Conservation (phyloP, 2,113 vertebrate species). For the Morone saxatilis region DNA sequence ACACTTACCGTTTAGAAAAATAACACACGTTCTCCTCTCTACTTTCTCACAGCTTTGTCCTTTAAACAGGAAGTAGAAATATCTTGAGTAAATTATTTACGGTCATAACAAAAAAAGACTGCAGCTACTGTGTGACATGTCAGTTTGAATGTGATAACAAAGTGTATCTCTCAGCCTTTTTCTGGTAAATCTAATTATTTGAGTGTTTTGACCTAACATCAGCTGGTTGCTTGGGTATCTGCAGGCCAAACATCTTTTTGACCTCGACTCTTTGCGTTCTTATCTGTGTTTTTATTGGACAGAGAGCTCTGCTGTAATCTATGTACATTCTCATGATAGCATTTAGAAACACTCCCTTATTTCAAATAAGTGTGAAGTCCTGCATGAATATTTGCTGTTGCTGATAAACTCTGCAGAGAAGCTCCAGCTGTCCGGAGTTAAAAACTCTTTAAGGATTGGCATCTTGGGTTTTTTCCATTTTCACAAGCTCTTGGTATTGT, state of each 20-base stretch:
- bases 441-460: neutral
- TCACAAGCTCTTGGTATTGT: neutral
- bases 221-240: slow-evolving; percentile 42
- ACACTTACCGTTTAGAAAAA: neutral
- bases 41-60: neutral
- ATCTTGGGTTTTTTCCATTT: slow-evolving; percentile 37
- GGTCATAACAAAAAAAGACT: neutral
- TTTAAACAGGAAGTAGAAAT: slow-evolving; percentile 7
- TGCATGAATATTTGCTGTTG: slow-evolving; percentile 1
- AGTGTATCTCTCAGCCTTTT: slow-evolving; percentile 4
- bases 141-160: slow-evolving; percentile 28
- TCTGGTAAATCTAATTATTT: slow-evolving; percentile 23
- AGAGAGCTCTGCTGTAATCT: slow-evolving; percentile 43
- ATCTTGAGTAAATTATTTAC: slow-evolving; percentile 2
- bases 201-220: slow-evolving; percentile 37
- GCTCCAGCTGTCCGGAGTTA: slow-evolving; percentile 16
- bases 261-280: slow-evolving; percentile 50
- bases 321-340: slow-evolving; percentile 31
- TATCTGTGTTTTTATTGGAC: slow-evolving; percentile 59
- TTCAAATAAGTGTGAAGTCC: neutral
- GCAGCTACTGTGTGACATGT: slow-evolving; percentile 19
- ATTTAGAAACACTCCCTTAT: neutral
- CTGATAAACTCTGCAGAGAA: slow-evolving; percentile 1
- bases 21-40: neutral
- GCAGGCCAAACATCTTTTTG: slow-evolving; percentile 32